Base-by-base conservation (phyloP, 2,113 vertebrate genomes). In the Petaurus breviceps region DNA sequence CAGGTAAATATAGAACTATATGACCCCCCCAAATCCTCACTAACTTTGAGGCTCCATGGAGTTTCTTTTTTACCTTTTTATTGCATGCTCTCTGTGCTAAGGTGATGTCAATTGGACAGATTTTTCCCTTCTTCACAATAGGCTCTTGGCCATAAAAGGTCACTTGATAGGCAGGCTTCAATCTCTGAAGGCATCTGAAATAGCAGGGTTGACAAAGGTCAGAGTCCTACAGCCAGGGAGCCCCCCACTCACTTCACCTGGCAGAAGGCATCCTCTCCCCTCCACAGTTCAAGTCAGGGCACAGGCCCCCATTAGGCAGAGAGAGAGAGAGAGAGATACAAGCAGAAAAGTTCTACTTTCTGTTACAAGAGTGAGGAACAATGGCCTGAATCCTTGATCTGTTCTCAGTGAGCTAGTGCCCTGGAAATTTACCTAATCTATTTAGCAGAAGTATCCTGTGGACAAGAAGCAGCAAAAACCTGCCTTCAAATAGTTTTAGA, bases 161-260 rank as follows among this genome's bases (percentile, higher is more conserved):
- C 95, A 99, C 98, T 98, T 99, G 99, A 98, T 99, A 99, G 8
- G 99, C 99, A 94, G 99, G 98, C 96, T 99, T 99, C 98, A 99
- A 98, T 96, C 97, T 99, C 49, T 98, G 98, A n/a, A 99, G 96
- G 50, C 99, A 99, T 97, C 99, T 99, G 98, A 54, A 94, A 96
- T 31, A 90, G 89, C 3, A 92, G 31, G 55, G 11, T 91, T 90
- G 43, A 47, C 7, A 77, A 93, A 89, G 8, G 52, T 68, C 7
- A 57, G 92, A n/a, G 0, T 77, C 49, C 55, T 47, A 46, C 26
- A 94, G 53, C 28, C 43, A 43, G n/a, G 68, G 16, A 43, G 2
- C 68, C 19, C 37, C 19, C n/a, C 31, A 68, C 3, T 10, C 14
- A 68, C 37, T n/a, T n/a, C 37, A 28, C 55, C 26, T 5, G 3